Percentiles rank a stretch among this genome's conserved stretches.
These are phyloP conservation scores for Gnathonemus echidnorhynchus DNA, from an alignment of 2,113 vertebrate genomes.

Conservation along the genomic window DNA sequence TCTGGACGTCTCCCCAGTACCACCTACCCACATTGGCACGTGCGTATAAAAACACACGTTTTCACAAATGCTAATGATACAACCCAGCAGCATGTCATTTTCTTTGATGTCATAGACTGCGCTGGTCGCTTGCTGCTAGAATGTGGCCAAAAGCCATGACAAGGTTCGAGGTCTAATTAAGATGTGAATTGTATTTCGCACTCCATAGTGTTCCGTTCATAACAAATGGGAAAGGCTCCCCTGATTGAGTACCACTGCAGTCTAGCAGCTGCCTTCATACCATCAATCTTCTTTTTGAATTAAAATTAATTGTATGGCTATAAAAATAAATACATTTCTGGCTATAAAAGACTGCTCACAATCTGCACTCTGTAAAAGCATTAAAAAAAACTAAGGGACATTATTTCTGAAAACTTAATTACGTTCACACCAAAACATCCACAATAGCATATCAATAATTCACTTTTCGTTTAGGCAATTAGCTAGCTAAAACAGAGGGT, in stretches of 20 bases:
- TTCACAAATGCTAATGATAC: not conserved
- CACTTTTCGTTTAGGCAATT: not conserved
- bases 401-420: not conserved
- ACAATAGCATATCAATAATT: not conserved
- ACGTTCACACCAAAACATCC: not conserved
- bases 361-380: not conserved
- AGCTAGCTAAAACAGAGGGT: not conserved
- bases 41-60: not conserved
- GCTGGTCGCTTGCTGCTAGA: not conserved
- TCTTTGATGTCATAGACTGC: not conserved
- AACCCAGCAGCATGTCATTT: not conserved
- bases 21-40: not conserved
- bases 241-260: not conserved
- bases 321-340: not conserved
- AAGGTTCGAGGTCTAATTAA: not conserved
- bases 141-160: not conserved
- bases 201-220: not conserved
- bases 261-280: not conserved
- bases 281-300: not conserved
- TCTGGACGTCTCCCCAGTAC: not conserved
- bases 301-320: not conserved
- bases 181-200: slow-evolving; percentile 2
- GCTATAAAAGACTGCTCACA: not conserved
- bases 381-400: not conserved
- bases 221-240: not conserved